Conservation (phyloP, 2,797 vertebrate genomes). For the Pseudopleuronectes americanus region DNA sequence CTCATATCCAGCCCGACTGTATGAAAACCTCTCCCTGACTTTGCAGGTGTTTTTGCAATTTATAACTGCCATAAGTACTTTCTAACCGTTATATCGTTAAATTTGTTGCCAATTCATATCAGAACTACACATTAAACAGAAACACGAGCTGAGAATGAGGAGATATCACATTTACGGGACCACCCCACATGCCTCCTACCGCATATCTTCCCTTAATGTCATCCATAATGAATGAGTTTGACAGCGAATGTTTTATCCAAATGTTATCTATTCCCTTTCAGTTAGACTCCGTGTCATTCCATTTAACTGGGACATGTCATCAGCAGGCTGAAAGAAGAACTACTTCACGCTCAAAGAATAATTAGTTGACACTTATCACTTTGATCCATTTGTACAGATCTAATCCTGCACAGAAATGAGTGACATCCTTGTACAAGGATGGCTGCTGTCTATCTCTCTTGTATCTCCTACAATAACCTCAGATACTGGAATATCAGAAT, state of each 20-base stretch:
- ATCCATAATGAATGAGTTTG: constrained; percentile 36
- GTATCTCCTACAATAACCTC: constrained; percentile 52
- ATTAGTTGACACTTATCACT: constrained; percentile 60
- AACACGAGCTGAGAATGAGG: constrained; percentile 18
- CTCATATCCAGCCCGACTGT: too few species aligned
- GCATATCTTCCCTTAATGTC: constrained; percentile 12
- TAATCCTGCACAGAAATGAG: constrained; percentile 47
- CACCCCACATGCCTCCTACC: not conserved
- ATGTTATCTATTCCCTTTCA: constrained; percentile 21
- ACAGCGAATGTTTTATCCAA: constrained; percentile 27
- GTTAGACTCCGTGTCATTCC: constrained; percentile 22
- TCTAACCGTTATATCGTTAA: too few species aligned
- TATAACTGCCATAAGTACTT: too few species aligned
- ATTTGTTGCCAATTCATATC: too few species aligned
- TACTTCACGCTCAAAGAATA: constrained; percentile 51
- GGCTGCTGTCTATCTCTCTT: constrained; percentile 39
- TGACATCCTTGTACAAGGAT: constrained; percentile 23
- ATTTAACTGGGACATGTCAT: constrained; percentile 53
- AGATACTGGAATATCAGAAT: constrained; percentile 55
- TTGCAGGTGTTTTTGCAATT: not conserved
- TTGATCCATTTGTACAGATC: constrained; percentile 56
- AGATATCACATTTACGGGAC: not conserved
- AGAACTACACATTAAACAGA: not conserved
- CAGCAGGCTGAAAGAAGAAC: constrained; percentile 37
- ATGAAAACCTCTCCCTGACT: too few species aligned